These are phyloP conservation scores for Montipora capitata DNA, from an alignment of 92 coral and sea anemone genomes.

Conservation along the genomic window DNA sequence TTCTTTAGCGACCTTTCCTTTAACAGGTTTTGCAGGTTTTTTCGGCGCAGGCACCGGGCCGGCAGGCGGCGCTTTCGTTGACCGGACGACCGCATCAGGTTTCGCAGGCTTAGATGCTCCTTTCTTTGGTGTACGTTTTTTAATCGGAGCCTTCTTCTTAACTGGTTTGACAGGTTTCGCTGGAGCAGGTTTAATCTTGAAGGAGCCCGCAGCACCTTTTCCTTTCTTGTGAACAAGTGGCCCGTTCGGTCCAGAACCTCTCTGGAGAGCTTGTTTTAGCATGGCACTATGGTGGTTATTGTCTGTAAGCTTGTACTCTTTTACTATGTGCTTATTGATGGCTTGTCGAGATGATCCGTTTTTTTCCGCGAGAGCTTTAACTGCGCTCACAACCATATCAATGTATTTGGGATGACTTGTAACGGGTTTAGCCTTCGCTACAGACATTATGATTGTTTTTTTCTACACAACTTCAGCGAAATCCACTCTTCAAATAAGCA, in stretches of 20 bases:
- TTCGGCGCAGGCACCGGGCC: slow-evolving; percentile 12
- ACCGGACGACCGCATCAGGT: slow-evolving; percentile 27
- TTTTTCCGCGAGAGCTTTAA: slow-evolving; percentile 82
- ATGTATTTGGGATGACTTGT: slow-evolving; percentile 85
- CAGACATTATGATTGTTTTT: slow-evolving; percentile 22
- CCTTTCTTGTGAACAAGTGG: slow-evolving; percentile 88
- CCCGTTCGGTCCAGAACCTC: slow-evolving; percentile 82
- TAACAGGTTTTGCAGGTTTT: slow-evolving; percentile 49
- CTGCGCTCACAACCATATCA: slow-evolving; percentile 81
- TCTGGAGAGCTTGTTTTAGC: slow-evolving; percentile 84
- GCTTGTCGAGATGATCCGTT: slow-evolving; percentile 92
- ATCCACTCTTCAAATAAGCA: background rate
- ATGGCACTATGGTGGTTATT: slow-evolving; percentile 86
- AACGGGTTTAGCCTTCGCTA: slow-evolving; percentile 14
- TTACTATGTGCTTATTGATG: slow-evolving; percentile 85
- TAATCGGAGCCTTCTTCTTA: slow-evolving; percentile 55
- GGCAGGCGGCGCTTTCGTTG: background rate
- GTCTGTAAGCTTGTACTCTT: slow-evolving; percentile 83
- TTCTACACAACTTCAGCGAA: background rate
- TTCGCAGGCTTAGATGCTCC: slow-evolving; percentile 23
- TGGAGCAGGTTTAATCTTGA: slow-evolving; percentile 77
- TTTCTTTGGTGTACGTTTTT: slow-evolving; percentile 48
- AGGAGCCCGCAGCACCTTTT: slow-evolving; percentile 91
- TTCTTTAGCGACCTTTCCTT: slow-evolving; percentile 65
- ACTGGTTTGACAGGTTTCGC: slow-evolving; percentile 56